These are phyloP conservation scores for Rutpela maculata DNA, from an alignment of 2,888 invertebrate species.

Conservation along the genomic window DNA sequence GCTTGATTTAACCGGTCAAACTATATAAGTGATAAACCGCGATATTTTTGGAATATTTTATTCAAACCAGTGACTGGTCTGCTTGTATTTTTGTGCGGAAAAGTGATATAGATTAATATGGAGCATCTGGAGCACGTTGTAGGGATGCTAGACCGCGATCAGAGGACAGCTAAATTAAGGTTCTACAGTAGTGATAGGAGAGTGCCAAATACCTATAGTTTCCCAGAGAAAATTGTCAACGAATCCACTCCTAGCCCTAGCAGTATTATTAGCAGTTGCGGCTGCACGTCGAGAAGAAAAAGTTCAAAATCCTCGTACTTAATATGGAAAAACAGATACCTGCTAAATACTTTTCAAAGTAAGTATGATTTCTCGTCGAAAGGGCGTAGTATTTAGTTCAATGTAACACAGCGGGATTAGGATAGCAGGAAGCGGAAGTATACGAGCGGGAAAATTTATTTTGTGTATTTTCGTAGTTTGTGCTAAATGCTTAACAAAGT, in stretches of 20 bases:
- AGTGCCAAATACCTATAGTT: constrained; percentile 49
- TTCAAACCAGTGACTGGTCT: not conserved
- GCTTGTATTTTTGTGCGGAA: not conserved
- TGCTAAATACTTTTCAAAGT: constrained; percentile 68
- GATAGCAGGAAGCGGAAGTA: not conserved
- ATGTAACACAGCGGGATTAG: not conserved
- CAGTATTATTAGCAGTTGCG: constrained; percentile 49
- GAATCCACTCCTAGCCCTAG: constrained; percentile 39
- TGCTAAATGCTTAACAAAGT: not conserved
- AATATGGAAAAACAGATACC: constrained; percentile 64
- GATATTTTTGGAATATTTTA: constrained; percentile 11
- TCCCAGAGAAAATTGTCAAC: constrained; percentile 24
- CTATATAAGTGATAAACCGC: constrained; percentile 1
- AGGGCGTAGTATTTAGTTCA: not conserved
- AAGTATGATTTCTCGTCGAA: constrained; percentile 65
- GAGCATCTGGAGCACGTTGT: constrained; percentile 56
- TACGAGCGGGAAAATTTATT: not conserved
- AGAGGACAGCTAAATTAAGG: constrained; percentile 68
- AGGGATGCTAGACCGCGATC: constrained; percentile 71
- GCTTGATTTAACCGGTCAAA: constrained; percentile 10
- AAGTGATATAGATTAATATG: constrained; percentile 3
- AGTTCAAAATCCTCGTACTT: constrained; percentile 57
- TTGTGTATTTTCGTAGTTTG: not conserved
- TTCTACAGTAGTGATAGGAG: constrained; percentile 48
- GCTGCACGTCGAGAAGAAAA: constrained; percentile 51